These are phyloP conservation scores for Steinernema hermaphroditum DNA, from an alignment of 2,888 invertebrate species.

Conservation along the genomic window DNA sequence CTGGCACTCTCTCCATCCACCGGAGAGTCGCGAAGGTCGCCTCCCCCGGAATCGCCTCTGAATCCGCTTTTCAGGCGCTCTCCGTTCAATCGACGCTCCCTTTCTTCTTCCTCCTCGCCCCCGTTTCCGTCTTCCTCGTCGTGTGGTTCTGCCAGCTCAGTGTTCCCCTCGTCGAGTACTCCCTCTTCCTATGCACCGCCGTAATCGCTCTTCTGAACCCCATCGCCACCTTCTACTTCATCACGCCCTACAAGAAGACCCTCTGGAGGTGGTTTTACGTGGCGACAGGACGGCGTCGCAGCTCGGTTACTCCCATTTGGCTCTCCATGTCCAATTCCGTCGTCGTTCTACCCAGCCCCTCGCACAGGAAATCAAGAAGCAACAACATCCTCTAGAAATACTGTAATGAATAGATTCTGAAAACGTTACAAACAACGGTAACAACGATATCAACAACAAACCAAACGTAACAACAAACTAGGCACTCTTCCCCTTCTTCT, in stretches of 20 bases:
- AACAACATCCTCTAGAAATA: no score
- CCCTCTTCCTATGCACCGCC: not conserved
- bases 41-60: no score
- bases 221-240: conserved; percentile 3
- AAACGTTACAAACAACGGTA: not conserved
- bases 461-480: not conserved
- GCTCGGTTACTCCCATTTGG: not conserved
- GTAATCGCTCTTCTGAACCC: not conserved
- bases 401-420: no score
- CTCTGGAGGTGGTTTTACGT: not conserved
- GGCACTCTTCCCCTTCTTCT: not conserved
- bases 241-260: not conserved
- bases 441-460: not conserved
- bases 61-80: not conserved
- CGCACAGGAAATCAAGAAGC: no score
- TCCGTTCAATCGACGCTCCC: not conserved
- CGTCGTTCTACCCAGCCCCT: not conserved
- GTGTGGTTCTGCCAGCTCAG: not conserved
- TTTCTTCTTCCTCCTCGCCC: not conserved
- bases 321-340: not conserved
- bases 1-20: not conserved
- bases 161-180: not conserved
- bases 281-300: not conserved
- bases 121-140: not conserved
- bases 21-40: not conserved